Base-by-base conservation (phyloP, 2,888 invertebrate species). In the Polydrusus cervinus region DNA sequence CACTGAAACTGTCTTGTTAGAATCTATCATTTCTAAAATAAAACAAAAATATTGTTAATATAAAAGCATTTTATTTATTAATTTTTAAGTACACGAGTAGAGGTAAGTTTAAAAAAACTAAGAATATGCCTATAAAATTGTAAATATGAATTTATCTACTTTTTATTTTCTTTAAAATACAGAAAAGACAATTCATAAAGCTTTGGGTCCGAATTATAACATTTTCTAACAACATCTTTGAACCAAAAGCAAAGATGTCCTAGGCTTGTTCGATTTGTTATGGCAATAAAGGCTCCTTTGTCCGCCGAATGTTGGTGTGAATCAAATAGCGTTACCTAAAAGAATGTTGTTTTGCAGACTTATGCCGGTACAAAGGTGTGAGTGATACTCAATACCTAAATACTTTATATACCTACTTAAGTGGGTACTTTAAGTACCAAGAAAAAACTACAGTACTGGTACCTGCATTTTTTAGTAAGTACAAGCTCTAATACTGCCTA, bases 181-280 rank as follows among this genome's bases (percentile, higher is more conserved):
- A 90, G 83, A 80, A 89, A 89, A 43, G 89, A 88, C 67, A 90
- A 81, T 82, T 89, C 89, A 77, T 89, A 89, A 57, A 88, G 82
- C 71, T 86, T 78, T 10, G 89, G 86, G 79, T 86, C 83, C 7
- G 84, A 83, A 75, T 87, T 84, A 76, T 88, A 89, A 80, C 86
- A 89, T 72, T 81, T 81, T 64, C 83, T 84, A 64, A 87, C 82
- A 75, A 89, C 82, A 66, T 88, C 83, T 51, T 82, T 83, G 73
- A 87, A 85, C 89, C 89, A 90, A 43, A 87, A 81, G 80, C 89
- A 89, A 20, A 90, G 81, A 40, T 83, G 80, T 78, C 87, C 86
- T 74, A 89, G 80, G 75, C 84, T 84, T 14, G 84, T 81, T 38
- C 81, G 71, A 55, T 82, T 81, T 77, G 88, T 88, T 80, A 89